Conservation (phyloP, 2,888 invertebrate species). For the Lagria hirta region DNA sequence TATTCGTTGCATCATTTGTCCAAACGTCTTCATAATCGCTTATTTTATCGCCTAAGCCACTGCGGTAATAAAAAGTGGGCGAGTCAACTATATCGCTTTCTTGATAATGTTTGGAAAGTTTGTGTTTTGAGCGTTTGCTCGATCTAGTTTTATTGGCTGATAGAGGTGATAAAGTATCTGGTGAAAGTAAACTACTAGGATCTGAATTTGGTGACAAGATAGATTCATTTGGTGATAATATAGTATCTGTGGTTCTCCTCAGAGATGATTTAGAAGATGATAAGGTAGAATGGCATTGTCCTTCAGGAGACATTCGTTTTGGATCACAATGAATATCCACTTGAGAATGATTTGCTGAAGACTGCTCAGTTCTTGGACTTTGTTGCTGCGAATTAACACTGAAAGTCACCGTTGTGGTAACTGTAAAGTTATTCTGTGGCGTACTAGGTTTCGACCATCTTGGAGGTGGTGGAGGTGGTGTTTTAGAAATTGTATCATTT, state of each 20-base stretch:
- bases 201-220: constrained; percentile 54
- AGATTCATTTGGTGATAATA: constrained; percentile 47
- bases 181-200: constrained; percentile 54
- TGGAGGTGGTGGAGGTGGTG: constrained; percentile 82
- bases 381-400: constrained; percentile 71
- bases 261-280: constrained; percentile 71
- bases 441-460: constrained; percentile 79
- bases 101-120: constrained; percentile 73
- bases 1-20: constrained; percentile 51
- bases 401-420: constrained; percentile 85
- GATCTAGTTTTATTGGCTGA: constrained; percentile 58
- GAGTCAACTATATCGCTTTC: constrained; percentile 83
- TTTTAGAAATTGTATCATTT: constrained; percentile 50
- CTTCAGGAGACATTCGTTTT: constrained; percentile 72
- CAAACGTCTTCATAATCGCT: constrained; percentile 96
- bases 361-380: constrained; percentile 38
- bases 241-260: constrained; percentile 56
- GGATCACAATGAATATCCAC: constrained; percentile 55
- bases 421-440: constrained; percentile 72
- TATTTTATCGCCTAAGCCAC: constrained; percentile 86
- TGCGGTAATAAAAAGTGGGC: constrained; percentile 80
- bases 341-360: constrained; percentile 21
- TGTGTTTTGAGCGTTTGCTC: constrained; percentile 57
- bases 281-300: constrained; percentile 64
- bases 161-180: constrained; percentile 51